Evolutionary conservation across 2,113 vertebrate species (phyloP).

Genomic region (Entomyzon cyanotis): DNA sequence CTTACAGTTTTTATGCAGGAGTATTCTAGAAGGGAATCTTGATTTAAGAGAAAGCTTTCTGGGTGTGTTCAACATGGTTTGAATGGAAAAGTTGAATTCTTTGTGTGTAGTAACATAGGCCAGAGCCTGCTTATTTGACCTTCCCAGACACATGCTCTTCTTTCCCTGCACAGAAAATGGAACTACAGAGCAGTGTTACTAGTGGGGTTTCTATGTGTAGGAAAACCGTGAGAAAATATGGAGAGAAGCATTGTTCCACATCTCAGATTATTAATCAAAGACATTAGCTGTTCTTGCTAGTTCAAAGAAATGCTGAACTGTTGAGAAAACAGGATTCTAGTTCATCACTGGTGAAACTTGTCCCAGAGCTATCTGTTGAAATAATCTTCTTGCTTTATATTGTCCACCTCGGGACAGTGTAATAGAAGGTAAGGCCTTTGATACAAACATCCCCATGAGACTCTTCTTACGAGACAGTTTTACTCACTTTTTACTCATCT

Average conservation of each 20-base stretch:
- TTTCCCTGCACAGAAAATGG: neutral
- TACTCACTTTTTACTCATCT: neutral
- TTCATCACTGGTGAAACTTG: neutral
- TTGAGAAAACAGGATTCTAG: conserved; percentile 1
- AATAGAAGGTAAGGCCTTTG: neutral
- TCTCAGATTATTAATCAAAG: neutral
- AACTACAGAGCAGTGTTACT: neutral
- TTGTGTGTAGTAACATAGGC: neutral
- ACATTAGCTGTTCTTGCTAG: neutral
- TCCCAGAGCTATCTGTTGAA: neutral
- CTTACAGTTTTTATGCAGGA: neutral
- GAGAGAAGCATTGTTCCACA: neutral
- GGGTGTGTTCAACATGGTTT: neutral
- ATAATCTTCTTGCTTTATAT: neutral
- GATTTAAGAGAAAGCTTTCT: neutral
- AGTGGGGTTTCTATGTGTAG: neutral
- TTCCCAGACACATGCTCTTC: neutral
- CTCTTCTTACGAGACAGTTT: neutral
- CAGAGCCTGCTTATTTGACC: neutral
- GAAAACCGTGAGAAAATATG: neutral
- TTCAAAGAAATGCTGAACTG: neutral
- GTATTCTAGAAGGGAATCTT: neutral
- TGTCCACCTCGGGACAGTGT: neutral
- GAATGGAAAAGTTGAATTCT: neutral
- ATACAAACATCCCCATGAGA: neutral